Conservation (phyloP, 2,888 invertebrate genomes). For the Drosophila helvetica region DNA sequence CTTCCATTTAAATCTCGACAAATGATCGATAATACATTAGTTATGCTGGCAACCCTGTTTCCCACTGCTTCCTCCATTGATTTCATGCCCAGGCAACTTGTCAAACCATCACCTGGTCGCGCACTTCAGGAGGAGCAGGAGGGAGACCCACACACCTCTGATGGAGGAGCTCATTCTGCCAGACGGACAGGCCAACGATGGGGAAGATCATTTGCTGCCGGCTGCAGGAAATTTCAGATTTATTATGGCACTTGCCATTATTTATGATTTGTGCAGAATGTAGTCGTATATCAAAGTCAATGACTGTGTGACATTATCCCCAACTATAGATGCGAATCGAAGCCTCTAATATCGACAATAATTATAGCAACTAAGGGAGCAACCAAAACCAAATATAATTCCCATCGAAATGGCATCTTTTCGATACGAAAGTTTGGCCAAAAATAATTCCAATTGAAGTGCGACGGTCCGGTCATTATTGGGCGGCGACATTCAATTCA, state of each 20-base stretch:
- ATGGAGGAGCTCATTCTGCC: neutral
- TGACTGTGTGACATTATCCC: slow-evolving; percentile 48
- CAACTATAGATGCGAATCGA: too few relatives aligned
- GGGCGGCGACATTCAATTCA: slow-evolving; percentile 54
- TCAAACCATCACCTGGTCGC: neutral
- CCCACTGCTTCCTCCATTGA: neutral
- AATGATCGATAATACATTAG: neutral
- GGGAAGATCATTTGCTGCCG: slow-evolving; percentile 76
- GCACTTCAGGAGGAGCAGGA: neutral
- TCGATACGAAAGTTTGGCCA: slow-evolving; percentile 27
- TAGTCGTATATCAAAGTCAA: slow-evolving; percentile 82
- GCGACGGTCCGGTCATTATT: slow-evolving; percentile 56
- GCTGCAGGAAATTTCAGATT: slow-evolving; percentile 82
- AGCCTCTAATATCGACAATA: neutral
- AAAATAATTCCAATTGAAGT: slow-evolving; percentile 42
- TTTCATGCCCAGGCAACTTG: slow-evolving; percentile 1
- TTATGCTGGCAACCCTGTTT: neutral
- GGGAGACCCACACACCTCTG: neutral
- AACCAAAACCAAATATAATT: neutral
- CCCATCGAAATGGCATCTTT: slow-evolving; percentile 21
- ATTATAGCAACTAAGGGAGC: neutral
- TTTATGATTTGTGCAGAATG: slow-evolving; percentile 83
- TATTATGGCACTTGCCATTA: slow-evolving; percentile 83
- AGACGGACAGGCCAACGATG: slow-evolving; percentile 37
- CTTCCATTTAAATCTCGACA: neutral